phyloP scores from a whole-genome alignment of 2,113 vertebrate species.

The Micromys minutus region DNA sequence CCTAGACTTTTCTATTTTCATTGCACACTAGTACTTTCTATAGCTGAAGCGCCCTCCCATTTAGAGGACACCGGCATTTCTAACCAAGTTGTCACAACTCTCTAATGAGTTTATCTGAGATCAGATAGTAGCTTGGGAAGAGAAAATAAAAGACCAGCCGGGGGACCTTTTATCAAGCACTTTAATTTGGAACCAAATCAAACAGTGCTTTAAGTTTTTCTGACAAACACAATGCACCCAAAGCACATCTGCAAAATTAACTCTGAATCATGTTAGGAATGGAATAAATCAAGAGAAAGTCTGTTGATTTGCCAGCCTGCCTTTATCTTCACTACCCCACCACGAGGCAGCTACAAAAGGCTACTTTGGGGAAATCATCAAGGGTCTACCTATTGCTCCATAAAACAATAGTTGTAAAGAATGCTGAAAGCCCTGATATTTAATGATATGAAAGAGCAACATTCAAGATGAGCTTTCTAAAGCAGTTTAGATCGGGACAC shows the following conservation, averaged over 20 bases:
- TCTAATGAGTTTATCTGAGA: background rate
- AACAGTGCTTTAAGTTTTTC: slow-evolving; percentile 32
- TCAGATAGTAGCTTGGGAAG: background rate
- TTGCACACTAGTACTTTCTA: background rate
- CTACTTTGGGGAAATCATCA: background rate
- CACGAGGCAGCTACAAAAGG: background rate
- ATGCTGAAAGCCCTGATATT: background rate
- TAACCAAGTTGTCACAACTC: background rate
- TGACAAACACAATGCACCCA: background rate
- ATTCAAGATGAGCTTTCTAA: background rate
- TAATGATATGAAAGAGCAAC: background rate
- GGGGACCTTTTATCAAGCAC: background rate
- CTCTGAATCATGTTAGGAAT: background rate
- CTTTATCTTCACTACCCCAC: background rate
- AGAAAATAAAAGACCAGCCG: slow-evolving; percentile 5
- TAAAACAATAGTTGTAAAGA: background rate
- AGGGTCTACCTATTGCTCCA: background rate
- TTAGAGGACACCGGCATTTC: background rate
- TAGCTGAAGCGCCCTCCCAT: slow-evolving; percentile 24
- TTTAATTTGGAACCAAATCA: slow-evolving; percentile 38
- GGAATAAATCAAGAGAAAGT: slow-evolving; percentile 7
- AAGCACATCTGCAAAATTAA: background rate
- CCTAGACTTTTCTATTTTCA: slow-evolving; percentile 22
- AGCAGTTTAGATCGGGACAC: background rate
- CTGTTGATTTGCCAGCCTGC: background rate